Evolutionary conservation across 30 jellyfish, hydroid and myxozoan genomes (phyloP).

Genomic region (Turritopsis dohrnii): DNA sequence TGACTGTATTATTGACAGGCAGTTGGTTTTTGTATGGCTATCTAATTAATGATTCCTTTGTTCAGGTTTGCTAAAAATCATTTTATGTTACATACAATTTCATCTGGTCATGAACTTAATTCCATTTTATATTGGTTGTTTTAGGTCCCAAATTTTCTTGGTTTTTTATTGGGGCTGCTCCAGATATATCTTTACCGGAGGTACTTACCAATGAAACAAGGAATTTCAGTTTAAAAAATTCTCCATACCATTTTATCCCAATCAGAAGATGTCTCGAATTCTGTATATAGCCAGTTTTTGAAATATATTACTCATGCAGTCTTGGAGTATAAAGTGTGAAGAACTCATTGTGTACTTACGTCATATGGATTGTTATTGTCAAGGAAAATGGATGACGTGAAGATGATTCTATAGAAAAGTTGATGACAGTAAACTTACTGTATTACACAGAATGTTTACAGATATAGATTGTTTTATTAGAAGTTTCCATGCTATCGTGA

Average conservation of each 20-base stretch:
- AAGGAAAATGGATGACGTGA: no score
- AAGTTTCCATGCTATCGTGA: no score
- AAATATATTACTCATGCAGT: not conserved
- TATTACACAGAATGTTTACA: no score
- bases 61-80: conserved; percentile 61
- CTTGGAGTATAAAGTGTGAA: not conserved
- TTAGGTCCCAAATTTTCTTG: conserved; percentile 8
- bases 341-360: no score
- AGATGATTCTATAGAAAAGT: no score
- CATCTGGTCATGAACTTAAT: no score
- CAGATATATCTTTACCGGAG: not conserved
- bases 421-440: no score
- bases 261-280: not conserved
- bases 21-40: conserved; percentile 67
- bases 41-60: conserved; percentile 41
- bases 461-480: no score
- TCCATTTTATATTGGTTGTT: not conserved
- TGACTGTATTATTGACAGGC: conserved; percentile 45
- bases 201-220: not conserved
- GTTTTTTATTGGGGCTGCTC: conserved; percentile 1
- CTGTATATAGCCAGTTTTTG: not conserved
- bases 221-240: not conserved
- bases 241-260: not conserved
- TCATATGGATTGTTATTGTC: no score
- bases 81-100: no score